These are phyloP conservation scores for Parnassius smintheus DNA, from an alignment of 2,888 invertebrate genomes.

Conservation along the genomic window DNA sequence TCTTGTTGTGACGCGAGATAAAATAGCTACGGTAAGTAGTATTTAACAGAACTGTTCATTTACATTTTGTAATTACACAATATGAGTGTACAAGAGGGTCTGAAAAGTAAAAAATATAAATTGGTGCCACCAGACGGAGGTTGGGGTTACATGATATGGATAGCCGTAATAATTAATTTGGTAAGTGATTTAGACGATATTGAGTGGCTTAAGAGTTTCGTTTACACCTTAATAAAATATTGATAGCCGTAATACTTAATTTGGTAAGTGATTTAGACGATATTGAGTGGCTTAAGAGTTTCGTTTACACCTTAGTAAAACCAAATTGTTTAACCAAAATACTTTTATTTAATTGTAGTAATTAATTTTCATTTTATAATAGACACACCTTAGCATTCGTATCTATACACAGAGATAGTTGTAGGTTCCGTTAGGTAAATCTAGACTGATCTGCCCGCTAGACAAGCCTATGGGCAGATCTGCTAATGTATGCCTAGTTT, in stretches of 20 bases:
- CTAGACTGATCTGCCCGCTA: too few species aligned
- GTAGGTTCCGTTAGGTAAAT: too few species aligned
- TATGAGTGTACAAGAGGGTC: constrained; percentile 42
- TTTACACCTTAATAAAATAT: constrained; percentile 51
- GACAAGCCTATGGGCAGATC: too few species aligned
- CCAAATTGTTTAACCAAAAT: too few species aligned
- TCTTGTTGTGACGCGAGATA: constrained; percentile 31
- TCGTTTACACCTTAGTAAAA: neutral
- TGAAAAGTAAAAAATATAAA: constrained; percentile 44
- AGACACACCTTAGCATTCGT: too few species aligned
- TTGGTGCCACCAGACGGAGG: constrained; percentile 83
- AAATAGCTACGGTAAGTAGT: constrained; percentile 19
- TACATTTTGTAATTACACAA: constrained; percentile 25
- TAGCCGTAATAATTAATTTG: constrained; percentile 80
- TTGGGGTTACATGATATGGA: constrained; percentile 85
- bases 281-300: neutral
- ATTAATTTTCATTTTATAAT: too few species aligned
- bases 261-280: constrained; percentile 74
- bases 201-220: neutral
- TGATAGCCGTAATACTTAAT: constrained; percentile 80
- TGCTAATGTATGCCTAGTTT: too few species aligned
- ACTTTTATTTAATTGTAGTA: too few species aligned
- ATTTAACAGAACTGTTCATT: constrained; percentile 29
- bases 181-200: constrained; percentile 68
- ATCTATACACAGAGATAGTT: too few species aligned